Evolutionary conservation across 2,888 invertebrate species (phyloP), one percentile per base, ranked within the genome.

Genomic region (Amiota communis): DNA sequence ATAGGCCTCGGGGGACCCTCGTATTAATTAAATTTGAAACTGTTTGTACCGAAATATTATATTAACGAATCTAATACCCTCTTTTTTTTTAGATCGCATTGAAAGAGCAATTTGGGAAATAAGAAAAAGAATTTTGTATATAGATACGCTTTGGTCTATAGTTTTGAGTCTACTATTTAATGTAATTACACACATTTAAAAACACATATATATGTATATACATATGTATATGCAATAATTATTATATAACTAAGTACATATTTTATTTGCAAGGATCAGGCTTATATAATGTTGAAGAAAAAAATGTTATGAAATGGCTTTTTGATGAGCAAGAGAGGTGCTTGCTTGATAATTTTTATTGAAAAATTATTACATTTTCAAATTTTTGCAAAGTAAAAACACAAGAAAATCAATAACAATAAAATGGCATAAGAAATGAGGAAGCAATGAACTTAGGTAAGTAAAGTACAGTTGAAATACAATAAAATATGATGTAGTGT

Each of bases 281-380:
- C 88, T 85, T 78, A 75, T 78, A 84, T 9, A 81, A 82, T 82
- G 86, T 86, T 87, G 85, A 72, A 82, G 80, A 82, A 83, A 84
- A 87, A 85, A 87, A 87, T 84, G 82, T 86, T 86, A 86, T 87
- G 88, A 88, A 88, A 87, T 87, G 87, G 88, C 84, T 88, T 87
- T 36, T 88, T 88, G 86, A 88, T 88, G 88, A 83, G 77, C 77
- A 68, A 81, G 78, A 84, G 72, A 81, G 75, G 82, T 83, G 83
- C 80, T 82, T 75, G 79, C 73, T 15, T 46, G 61, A 47, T 46
- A 74, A 51, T 63, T n/a, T 36, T 68, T 71, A 20, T 59, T 20
- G 8, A 59, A 11, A 17, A 36, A 36, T 36, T 6, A 36, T 36
- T 2, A 36, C 2, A 36, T 36, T 36, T 36, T 36, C 36, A 36